Conservation (phyloP, 2,888 invertebrate species). For the Clostera curtula region DNA sequence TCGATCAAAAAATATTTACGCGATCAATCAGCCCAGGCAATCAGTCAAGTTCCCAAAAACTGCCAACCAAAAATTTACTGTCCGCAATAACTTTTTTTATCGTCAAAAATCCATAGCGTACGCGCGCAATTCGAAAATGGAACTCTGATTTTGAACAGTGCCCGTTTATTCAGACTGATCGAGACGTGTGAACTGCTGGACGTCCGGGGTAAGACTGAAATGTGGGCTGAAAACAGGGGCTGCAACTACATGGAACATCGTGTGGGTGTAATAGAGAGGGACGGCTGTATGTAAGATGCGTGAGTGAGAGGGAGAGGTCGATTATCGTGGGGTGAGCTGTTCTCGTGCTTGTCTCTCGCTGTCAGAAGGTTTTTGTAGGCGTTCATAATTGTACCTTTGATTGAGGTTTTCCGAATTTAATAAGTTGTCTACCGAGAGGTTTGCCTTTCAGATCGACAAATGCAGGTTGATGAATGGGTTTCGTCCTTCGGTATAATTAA, state of each 20-base stretch:
- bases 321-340: constrained; percentile 36
- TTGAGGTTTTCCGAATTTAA: constrained; percentile 56
- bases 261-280: constrained; percentile 57
- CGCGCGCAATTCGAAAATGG: constrained; percentile 24
- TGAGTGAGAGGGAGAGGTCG: constrained; percentile 22
- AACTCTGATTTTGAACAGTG: constrained; percentile 21
- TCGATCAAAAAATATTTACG: constrained; percentile 18
- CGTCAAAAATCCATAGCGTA: constrained; percentile 37
- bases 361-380: constrained; percentile 62
- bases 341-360: constrained; percentile 39
- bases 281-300: constrained; percentile 14
- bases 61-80: constrained; percentile 12
- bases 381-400: constrained; percentile 54
- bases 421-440: constrained; percentile 30
- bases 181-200: constrained; percentile 27
- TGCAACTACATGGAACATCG: constrained; percentile 34
- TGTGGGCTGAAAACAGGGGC: constrained; percentile 56
- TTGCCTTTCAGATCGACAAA: constrained; percentile 11
- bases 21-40: constrained; percentile 8
- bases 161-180: constrained; percentile 16
- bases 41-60: constrained; percentile 3
- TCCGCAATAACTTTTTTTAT: constrained; percentile 15
- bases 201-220: constrained; percentile 48
- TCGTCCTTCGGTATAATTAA: no score
- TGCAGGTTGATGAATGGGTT: constrained; percentile 14